These are phyloP conservation scores for Pachymerium ferrugineum DNA, from an alignment of 2,888 invertebrate genomes.

Conservation along the genomic window DNA sequence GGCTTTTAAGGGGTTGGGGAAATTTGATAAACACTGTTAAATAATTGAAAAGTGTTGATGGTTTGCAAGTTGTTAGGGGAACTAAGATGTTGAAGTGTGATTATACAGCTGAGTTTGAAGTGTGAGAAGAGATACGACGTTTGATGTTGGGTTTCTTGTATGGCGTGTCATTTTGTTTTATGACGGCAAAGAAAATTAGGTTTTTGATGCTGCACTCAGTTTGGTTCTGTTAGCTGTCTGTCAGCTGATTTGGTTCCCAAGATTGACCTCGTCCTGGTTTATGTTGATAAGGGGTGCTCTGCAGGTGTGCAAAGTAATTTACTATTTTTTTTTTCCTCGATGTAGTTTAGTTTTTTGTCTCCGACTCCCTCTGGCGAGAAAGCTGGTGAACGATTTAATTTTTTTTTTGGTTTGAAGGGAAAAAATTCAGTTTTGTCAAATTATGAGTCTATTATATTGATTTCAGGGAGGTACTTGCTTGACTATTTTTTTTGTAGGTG, in stretches of 20 bases:
- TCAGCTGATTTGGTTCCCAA: conserved; percentile 11
- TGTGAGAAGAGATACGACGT: neutral
- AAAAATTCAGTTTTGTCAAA: too few species aligned
- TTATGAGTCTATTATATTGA: too few species aligned
- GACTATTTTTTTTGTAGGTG: too few species aligned
- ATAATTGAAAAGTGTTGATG: conserved; percentile 1
- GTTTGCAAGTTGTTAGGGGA: neutral
- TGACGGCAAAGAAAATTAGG: neutral
- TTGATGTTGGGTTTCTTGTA: neutral
- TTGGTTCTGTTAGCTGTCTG: neutral
- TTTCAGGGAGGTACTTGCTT: too few species aligned
- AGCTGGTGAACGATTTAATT: too few species aligned
- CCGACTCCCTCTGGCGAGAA: too few species aligned
- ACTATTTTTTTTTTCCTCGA: too few species aligned
- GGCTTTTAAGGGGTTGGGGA: neutral
- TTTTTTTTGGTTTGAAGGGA: too few species aligned
- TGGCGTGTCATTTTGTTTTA: conserved; percentile 18
- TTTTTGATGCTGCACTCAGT: neutral
- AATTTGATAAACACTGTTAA: neutral
- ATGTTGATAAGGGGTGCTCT: too few species aligned
- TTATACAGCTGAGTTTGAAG: neutral
- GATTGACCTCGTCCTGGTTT: too few species aligned
- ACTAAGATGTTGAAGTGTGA: neutral
- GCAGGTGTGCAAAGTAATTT: too few species aligned
- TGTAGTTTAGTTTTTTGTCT: too few species aligned